Evolutionary conservation across 2,797 vertebrate species (phyloP).

Genomic region (Hippoglossus hippoglossus): DNA sequence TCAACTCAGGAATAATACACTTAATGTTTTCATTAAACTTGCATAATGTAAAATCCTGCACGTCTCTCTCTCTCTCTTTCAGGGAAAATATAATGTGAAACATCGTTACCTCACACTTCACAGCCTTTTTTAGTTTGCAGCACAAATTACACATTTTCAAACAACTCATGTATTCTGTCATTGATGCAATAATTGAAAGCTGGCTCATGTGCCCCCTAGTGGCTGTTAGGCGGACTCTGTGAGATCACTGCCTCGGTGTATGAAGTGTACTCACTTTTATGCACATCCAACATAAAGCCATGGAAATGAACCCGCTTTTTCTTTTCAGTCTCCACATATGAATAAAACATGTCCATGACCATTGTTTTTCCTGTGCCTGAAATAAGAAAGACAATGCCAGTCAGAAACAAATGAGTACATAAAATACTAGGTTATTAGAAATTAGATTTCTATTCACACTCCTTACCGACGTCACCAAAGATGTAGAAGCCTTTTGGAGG

Average conservation of each 20-base stretch:
- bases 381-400: constrained; percentile 5
- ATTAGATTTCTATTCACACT: not conserved
- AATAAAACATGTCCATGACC: constrained; percentile 99
- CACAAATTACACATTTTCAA: not conserved
- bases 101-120: no score
- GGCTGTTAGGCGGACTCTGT: not conserved
- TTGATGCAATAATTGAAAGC: not conserved
- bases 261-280: constrained; percentile 89
- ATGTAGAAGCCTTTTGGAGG: constrained; percentile 94
- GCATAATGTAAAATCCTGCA: no score
- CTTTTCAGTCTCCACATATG: constrained; percentile 89
- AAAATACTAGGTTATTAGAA: not conserved
- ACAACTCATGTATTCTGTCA: not conserved
- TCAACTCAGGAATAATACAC: no score
- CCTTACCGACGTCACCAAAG: constrained; percentile 96
- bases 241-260: no score
- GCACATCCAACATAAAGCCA: constrained; percentile 98
- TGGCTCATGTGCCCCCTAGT: constrained; percentile 2
- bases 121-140: not conserved
- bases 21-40: no score
- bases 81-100: no score
- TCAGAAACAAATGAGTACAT: not conserved
- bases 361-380: constrained; percentile 98
- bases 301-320: constrained; percentile 98
- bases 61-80: no score